Evolutionary conservation across 2,797 vertebrate genomes (phyloP).

Genomic region (Thripadectes ignobilis): DNA sequence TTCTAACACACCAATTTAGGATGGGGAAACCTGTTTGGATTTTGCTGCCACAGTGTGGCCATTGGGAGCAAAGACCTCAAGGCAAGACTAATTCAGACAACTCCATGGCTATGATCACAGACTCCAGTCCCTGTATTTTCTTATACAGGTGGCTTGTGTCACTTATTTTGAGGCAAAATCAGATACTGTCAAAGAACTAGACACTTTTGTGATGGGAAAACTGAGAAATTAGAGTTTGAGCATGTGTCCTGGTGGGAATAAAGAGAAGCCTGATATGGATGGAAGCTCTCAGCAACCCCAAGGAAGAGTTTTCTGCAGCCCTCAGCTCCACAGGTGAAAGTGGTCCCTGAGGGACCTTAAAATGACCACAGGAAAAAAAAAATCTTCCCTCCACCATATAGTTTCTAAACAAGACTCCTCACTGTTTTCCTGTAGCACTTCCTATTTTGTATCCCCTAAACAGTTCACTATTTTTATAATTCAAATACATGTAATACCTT

Average conservation of each 20-base stretch:
- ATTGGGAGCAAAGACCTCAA: not conserved
- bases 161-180: not conserved
- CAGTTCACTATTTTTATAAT: not conserved
- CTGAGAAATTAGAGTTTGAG: not conserved
- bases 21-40: not conserved
- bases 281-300: not conserved
- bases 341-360: not conserved
- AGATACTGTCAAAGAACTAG: not conserved
- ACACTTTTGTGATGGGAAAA: not conserved
- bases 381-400: not conserved
- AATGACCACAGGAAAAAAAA: not conserved
- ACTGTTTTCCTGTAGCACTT: not conserved
- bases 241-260: not conserved
- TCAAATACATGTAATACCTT: not conserved
- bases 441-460: not conserved
- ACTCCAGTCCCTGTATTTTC: not conserved
- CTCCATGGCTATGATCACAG: not conserved
- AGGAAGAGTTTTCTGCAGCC: not conserved
- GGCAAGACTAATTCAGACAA: accelerated
- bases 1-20: accelerated
- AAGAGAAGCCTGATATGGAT: not conserved
- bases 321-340: not conserved
- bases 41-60: slow-evolving; percentile 58
- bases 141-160: not conserved
- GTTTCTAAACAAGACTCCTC: not conserved